Percentiles rank a stretch among this genome's conserved stretches.
Conservation (phyloP, 2,888 invertebrate species). For the Rapana venosa region DNA sequence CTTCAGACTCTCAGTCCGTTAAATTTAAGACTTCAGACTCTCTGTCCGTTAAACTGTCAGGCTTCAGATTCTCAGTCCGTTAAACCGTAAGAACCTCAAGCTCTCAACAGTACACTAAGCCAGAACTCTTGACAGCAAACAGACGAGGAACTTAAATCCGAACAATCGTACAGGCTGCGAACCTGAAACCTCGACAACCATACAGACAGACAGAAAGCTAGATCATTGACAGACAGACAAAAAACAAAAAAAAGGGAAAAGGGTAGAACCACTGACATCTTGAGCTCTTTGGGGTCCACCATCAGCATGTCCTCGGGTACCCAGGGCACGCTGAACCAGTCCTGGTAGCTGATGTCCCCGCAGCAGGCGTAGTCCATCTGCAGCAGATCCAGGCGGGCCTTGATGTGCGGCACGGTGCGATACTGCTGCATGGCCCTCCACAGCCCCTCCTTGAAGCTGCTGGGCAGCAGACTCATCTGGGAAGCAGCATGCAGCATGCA, state of each 20-base stretch:
- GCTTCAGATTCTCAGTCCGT: no score
- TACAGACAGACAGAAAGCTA: background rate
- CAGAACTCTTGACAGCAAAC: no score
- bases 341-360: constrained; percentile 69
- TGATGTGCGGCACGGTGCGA: constrained; percentile 58
- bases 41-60: no score
- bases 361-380: constrained; percentile 73
- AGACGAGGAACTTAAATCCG: no score
- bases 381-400: constrained; percentile 68
- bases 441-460: constrained; percentile 46
- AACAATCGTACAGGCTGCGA: no score
- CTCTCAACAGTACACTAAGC: no score
- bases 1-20: no score
- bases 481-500: background rate
- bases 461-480: constrained; percentile 24
- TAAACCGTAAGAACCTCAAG: no score
- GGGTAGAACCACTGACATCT: background rate
- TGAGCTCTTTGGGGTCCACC: constrained; percentile 23
- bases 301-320: constrained; percentile 58
- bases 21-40: no score
- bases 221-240: background rate
- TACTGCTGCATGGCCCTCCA: constrained; percentile 52
- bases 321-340: constrained; percentile 74
- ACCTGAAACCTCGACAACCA: no score
- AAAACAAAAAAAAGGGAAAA: background rate